These are phyloP conservation scores for Chrysotoxum bicinctum DNA, from an alignment of 2,888 invertebrate species.

Conservation along the genomic window DNA sequence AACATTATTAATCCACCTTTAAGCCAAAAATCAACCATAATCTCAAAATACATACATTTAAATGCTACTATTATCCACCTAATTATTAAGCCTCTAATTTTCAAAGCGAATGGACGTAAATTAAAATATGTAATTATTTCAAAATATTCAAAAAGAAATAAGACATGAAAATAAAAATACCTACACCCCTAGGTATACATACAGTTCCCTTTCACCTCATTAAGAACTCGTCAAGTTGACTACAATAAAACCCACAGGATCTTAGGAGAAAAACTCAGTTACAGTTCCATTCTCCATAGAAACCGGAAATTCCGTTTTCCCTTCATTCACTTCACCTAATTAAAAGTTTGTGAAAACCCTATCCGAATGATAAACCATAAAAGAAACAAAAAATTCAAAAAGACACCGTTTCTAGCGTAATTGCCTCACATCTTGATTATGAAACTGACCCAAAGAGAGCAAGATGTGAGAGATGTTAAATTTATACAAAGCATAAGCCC, in stretches of 20 bases:
- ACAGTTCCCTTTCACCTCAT: constrained; percentile 47
- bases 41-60: no score
- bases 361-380: constrained; percentile 36
- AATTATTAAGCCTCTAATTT: no score
- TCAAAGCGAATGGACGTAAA: no score
- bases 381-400: not conserved
- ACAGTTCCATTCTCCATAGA: constrained; percentile 16
- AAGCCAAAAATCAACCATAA: no score
- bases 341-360: constrained; percentile 59
- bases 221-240: constrained; percentile 37
- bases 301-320: constrained; percentile 61
- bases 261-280: not conserved
- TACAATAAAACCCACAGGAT: constrained; percentile 42
- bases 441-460: constrained; percentile 37
- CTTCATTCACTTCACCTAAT: constrained; percentile 63
- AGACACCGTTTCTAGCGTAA: constrained; percentile 30
- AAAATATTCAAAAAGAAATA: not conserved
- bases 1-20: no score
- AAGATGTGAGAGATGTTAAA: not conserved
- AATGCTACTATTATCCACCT: no score
- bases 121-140: no score
- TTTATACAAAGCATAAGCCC: not conserved
- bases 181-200: no score
- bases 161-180: not conserved
- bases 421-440: constrained; percentile 41